Base-by-base conservation (phyloP, 2,888 invertebrate genomes). In the Nomada ruficornis region DNA sequence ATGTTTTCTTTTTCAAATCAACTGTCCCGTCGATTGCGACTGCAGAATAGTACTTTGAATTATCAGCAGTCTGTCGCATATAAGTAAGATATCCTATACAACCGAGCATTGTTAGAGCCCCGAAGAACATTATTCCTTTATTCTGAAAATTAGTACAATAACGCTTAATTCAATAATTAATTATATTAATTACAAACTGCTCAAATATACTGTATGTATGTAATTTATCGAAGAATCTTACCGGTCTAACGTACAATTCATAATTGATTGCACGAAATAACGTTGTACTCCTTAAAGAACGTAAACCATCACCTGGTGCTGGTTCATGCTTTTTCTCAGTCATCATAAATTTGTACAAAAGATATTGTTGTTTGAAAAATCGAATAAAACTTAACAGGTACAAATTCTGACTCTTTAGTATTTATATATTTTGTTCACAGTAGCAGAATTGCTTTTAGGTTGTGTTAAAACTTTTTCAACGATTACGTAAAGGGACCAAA, bases 241-340 rank as follows among this genome's bases (percentile, higher is more conserved):
- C 98, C 81, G 98, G 98, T 94, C 96, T 98, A 0, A 96, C 96
- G 93, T 98, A 98, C 1, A 98, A 94, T 94, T 98, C 98, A 94
- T 97, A 98, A 94, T 98, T 98, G 0, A 98, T 94, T 44, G 96
- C 95, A 91, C 97, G 95, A 93, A 98, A 98, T 47, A 97, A 95
- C 87, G 95, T 95, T 3, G 97, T 96, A 20, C 97, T 96, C 94
- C 94, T 95, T 84, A 98, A 93, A 1, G 97, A 97, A 81, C 97
- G 94, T 71, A 98, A 94, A 2, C 98, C 98, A 91, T 97, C 97
- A 47, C 97, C 97, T 54, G 97, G 97, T 84, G 83, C 77, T 67
- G 91, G 60, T 80, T 91, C 72, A 29, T 71, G 62, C 9, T 55
- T 57, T 50, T 88, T 83, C 36, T 89, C 78, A 62, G 65, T 60